phyloP scores from a whole-genome alignment of 2,888 invertebrate species.

The Buathra laborator region DNA sequence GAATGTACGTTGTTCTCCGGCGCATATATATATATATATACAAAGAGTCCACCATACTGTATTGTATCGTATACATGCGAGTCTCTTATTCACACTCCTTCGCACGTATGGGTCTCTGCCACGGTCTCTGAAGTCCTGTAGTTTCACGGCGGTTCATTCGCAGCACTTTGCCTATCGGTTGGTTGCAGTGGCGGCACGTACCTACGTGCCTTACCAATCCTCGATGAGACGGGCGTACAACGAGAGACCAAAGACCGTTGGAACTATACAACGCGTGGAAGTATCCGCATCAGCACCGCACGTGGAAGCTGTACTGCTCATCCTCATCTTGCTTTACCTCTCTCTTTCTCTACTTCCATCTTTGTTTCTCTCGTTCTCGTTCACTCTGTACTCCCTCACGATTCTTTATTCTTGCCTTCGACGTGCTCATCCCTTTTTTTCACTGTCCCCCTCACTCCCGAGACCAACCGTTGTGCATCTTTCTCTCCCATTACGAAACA shows the following conservation, averaged over 20 bases:
- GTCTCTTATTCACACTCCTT: slow-evolving; percentile 50
- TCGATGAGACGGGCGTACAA: slow-evolving; percentile 24
- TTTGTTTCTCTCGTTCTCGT: slow-evolving; percentile 18
- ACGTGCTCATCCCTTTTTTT: slow-evolving; percentile 67
- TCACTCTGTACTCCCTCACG: slow-evolving; percentile 13
- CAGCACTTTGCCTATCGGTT: slow-evolving; percentile 58
- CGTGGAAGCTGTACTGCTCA: slow-evolving; percentile 66
- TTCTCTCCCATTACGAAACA: slow-evolving; percentile 70
- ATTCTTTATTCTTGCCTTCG: slow-evolving; percentile 58
- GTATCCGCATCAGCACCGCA: slow-evolving; percentile 55
- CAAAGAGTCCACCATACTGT: slow-evolving; percentile 25
- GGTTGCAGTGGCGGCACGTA: slow-evolving; percentile 43
- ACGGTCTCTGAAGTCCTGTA: not conserved
- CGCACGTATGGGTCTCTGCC: slow-evolving; percentile 62
- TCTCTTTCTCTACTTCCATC: slow-evolving; percentile 63
- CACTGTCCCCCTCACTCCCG: slow-evolving; percentile 59
- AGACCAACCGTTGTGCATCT: slow-evolving; percentile 61
- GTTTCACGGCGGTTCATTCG: slow-evolving; percentile 38
- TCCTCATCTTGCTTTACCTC: slow-evolving; percentile 60
- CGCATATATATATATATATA: slow-evolving; percentile 43
- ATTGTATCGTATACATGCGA: slow-evolving; percentile 53
- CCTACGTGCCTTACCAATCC: slow-evolving; percentile 65
- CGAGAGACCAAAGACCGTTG: slow-evolving; percentile 26
- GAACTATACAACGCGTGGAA: slow-evolving; percentile 50
- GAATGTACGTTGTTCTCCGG: slow-evolving; percentile 36